Base-by-base conservation (phyloP, 2,888 invertebrate genomes). In the Dione vanillae region DNA sequence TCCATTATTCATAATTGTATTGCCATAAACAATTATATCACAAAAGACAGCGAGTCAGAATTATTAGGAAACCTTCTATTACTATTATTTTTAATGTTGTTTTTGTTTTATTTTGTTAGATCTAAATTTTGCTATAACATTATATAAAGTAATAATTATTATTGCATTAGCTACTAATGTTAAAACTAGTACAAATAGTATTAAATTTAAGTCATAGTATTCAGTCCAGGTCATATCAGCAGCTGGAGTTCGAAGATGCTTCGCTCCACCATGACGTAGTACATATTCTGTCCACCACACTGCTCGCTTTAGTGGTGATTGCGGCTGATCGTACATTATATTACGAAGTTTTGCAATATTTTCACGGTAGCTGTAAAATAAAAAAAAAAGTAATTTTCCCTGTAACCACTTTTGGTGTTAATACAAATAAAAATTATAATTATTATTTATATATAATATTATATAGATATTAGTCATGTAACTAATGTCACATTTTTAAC, bases 221-320 rank as follows among this genome's bases (percentile, higher is more conserved):
- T 83, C 65, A 2, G 75, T 43, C 81, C 79, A 82, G 10, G 74
- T 51, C 61, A 85, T 78, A 72, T 80, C 78, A 8, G 82, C 82
- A 6, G 78, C 78, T 0, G 81, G 78, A 0, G 80, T 45, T 8
- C 78, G 78, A 8, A 82, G 73, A 65, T 83, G 80, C 77, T 7
- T 83, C 0, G 86, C 87, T 11, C 86, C 87, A 43, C 82, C 80
- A 69, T 88, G 85, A 9, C 88, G 75, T n/a, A 90, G 71, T 5
- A 88, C 85, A 73, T 90, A 83, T 71, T 90, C 91, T 8, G 85
- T 88, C 91, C 92, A 92, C 92, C 92, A 93, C 1, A 93, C 79
- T 0, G 90, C 89, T 12, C 87, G 85, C 2, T 91, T 85, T 37
- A 92, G 54, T 0, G 89, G 81, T 0, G 75, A 69, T 74, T 85